phyloP scores from a whole-genome alignment of 2,888 invertebrate species.

The Troilus luridus region DNA sequence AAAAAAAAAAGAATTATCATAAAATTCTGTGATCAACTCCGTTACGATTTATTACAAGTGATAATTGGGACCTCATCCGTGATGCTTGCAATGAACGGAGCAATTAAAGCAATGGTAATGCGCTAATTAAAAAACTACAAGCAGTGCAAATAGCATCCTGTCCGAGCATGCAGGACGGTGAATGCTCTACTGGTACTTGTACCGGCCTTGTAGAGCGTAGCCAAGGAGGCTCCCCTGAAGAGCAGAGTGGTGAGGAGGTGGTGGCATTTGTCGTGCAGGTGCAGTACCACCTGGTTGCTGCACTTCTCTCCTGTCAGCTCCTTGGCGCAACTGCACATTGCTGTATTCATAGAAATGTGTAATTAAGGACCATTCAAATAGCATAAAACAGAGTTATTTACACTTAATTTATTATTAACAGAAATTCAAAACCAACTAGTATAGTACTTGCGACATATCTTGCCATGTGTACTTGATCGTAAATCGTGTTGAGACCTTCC shows the following conservation, averaged over 20 bases:
- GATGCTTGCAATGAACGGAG: background rate
- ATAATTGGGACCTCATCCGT: background rate
- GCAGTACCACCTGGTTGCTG: slow-evolving; percentile 79
- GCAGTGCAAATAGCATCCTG: background rate
- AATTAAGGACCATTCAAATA: background rate
- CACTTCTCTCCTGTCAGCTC: slow-evolving; percentile 74
- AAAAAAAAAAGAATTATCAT: no score
- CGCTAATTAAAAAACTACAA: slow-evolving; percentile 6
- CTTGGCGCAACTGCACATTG: slow-evolving; percentile 71
- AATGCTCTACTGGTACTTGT: background rate
- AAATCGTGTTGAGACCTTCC: no score
- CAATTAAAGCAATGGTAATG: background rate
- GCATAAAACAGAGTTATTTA: no score
- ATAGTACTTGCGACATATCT: no score
- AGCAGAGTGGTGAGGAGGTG: slow-evolving; percentile 83
- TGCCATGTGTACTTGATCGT: no score
- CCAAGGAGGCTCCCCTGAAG: slow-evolving; percentile 81
- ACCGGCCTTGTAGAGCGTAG: slow-evolving; percentile 81
- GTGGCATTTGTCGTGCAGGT: slow-evolving; percentile 87
- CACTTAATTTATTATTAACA: no score
- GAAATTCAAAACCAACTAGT: no score
- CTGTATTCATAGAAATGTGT: slow-evolving; percentile 64
- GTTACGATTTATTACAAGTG: background rate
- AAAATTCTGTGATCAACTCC: background rate
- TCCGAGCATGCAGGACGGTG: background rate